Conservation (phyloP, 2,888 invertebrate species). For the Heliconius ethilla region DNA sequence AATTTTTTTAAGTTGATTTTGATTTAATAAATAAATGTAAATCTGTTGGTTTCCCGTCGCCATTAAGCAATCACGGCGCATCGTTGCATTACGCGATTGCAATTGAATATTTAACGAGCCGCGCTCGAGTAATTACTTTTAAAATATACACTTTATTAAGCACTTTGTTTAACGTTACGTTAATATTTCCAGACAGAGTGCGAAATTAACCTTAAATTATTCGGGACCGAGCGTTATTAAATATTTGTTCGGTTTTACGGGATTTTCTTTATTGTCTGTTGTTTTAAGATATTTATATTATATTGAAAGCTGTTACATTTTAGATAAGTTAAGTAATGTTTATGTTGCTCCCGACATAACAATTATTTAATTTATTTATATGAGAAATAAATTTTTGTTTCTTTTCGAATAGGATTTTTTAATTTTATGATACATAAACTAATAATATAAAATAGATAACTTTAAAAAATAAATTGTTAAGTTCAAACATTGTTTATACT, state of each 20-base stretch:
- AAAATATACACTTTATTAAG: constrained; percentile 30
- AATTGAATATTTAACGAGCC: constrained; percentile 42
- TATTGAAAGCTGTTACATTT: background rate
- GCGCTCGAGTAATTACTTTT: constrained; percentile 36
- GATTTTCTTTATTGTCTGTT: background rate
- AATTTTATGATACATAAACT: too few relatives aligned
- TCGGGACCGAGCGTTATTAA: constrained; percentile 9
- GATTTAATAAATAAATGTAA: background rate
- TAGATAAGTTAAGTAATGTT: too few relatives aligned
- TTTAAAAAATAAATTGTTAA: background rate
- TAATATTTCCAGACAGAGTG: constrained; percentile 3
- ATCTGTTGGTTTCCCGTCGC: constrained; percentile 1
- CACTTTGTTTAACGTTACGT: constrained; percentile 11
- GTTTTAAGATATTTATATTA: background rate
- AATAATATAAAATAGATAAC: too few relatives aligned
- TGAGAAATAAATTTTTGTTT: background rate
- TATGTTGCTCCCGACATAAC: too few relatives aligned
- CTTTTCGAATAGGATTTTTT: too few relatives aligned
- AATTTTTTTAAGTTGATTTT: too few relatives aligned
- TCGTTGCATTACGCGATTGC: constrained; percentile 37
- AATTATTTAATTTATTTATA: too few relatives aligned
- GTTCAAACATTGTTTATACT: background rate
- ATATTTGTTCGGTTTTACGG: constrained; percentile 1
- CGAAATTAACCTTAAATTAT: constrained; percentile 18
- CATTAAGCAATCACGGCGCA: constrained; percentile 30